Conservation (phyloP, 2,113 vertebrate species). For the Macheiramphus alcinus region DNA sequence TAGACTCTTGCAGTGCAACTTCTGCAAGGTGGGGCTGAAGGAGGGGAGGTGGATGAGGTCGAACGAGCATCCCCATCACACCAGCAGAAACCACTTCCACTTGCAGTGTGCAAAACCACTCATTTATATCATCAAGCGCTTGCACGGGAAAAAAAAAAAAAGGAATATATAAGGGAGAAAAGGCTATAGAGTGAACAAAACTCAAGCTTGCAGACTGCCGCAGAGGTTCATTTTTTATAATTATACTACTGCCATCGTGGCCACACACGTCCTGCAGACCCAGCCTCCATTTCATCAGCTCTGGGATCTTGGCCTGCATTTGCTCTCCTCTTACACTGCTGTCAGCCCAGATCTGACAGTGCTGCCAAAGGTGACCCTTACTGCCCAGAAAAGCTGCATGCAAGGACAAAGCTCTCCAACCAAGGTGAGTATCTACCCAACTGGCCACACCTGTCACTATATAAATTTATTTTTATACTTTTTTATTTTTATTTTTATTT, state of each 20-base stretch:
- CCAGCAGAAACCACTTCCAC: background rate
- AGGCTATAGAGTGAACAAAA: background rate
- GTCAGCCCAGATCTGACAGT: background rate
- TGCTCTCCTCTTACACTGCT: background rate
- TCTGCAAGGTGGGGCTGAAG: background rate
- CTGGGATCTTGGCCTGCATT: background rate
- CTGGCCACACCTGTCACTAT: background rate
- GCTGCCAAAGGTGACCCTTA: background rate
- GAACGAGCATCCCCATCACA: rapidly evolving
- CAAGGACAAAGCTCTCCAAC: background rate
- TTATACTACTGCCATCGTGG: background rate
- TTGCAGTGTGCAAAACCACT: background rate
- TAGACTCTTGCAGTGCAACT: background rate
- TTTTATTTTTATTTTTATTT: too few relatives aligned
- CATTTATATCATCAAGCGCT: background rate
- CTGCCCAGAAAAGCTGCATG: background rate
- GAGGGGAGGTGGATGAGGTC: background rate
- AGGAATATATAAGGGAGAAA: background rate
- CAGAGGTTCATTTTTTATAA: background rate
- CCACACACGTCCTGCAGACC: background rate
- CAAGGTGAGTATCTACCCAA: background rate
- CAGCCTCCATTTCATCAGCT: background rate
- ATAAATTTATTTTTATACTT: background rate
- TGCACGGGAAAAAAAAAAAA: too few relatives aligned
- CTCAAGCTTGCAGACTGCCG: background rate